Evolutionary conservation across 2,113 vertebrate species (phyloP), one percentile per base, ranked within the genome.

Genomic region (Spea multiplicata): DNA sequence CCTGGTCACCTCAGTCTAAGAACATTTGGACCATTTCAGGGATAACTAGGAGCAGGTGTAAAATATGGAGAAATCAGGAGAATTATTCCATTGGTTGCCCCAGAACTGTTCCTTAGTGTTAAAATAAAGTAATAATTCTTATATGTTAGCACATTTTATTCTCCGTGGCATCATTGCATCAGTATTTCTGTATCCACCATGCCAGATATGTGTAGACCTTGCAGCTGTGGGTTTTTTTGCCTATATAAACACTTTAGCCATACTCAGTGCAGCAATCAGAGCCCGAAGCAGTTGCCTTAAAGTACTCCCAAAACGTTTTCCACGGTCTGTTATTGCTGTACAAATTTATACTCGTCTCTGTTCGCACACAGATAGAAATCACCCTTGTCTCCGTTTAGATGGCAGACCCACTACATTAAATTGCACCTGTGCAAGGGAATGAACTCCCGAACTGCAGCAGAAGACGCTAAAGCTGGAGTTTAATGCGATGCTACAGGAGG

Each of bases 341-440:
- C 71, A 81, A 70, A 83, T 78, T 72, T 78, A 72, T 44, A 53
- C 76, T 72, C 76, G 69, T 72, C 57, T 66, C 55, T 44, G 55
- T 66, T 47, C 49, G 2, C 44, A 72, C 14, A 5, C 13, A 47
- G 59, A 72, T 17, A 72, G 61, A 78, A 78, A 78, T 78, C 76
- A 55, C 48, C 47, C 48, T 66, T 72, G 59, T 66, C 59, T 78
- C 66, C 0, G 49, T 76, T 76, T 76, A 68, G 67, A 78, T 66
- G 59, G 30, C 61, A 46, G 59, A 49, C 30, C 61, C 69, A 66
- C 49, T 71, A 71, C 67, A 71, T 71, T 71, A 78, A 78, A 71
- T 78, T 78, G 76, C 67, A 62, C 76, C 76, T 78, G 74, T 75
- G 74, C 74, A 66, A 55, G 44, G 65, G 67, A 75, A 66, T 75